Percentiles rank a stretch among this genome's conserved stretches.
phyloP scores from a whole-genome alignment of 1,140 invertebrate species.

The Caenorhabditis briggsae region DNA sequence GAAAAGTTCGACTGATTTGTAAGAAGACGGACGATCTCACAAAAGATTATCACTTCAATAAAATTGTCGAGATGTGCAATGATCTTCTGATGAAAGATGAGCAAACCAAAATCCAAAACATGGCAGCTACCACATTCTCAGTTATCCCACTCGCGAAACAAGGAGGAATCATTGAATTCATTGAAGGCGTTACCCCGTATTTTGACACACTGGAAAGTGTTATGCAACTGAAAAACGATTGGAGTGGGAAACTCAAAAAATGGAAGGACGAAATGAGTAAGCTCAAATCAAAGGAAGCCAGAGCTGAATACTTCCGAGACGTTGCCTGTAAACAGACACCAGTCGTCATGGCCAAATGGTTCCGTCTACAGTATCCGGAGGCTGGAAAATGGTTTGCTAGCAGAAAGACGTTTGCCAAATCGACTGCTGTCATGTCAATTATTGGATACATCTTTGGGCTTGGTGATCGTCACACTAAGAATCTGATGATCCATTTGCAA shows the following conservation, averaged over 20 bases:
- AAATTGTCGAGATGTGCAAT: slow-evolving; percentile 46
- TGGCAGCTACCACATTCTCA: slow-evolving; percentile 12
- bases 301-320: slow-evolving; percentile 10
- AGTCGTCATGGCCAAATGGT: slow-evolving; percentile 34
- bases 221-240: not conserved
- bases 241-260: not conserved
- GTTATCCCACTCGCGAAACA: slow-evolving; percentile 10
- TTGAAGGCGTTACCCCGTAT: slow-evolving; percentile 16
- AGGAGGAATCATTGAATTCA: slow-evolving; percentile 38
- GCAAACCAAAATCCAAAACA: slow-evolving; percentile 14
- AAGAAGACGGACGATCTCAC: slow-evolving; percentile 20
- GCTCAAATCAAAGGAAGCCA: not conserved
- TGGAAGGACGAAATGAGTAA: slow-evolving; percentile 10
- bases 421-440: slow-evolving; percentile 96
- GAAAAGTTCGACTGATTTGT: slow-evolving; percentile 34
- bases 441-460: slow-evolving; percentile 96
- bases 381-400: slow-evolving; percentile 20
- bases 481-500: slow-evolving; percentile 91
- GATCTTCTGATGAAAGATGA: slow-evolving; percentile 42
- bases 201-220: slow-evolving; percentile 5
- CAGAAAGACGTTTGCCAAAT: slow-evolving; percentile 78
- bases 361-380: slow-evolving; percentile 34
- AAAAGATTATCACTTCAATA: slow-evolving; percentile 28
- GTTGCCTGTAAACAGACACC: slow-evolving; percentile 27
- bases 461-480: slow-evolving; percentile 95